Evolutionary conservation across 2,888 invertebrate species (phyloP).

Genomic region (Sminthurinus aureus): DNA sequence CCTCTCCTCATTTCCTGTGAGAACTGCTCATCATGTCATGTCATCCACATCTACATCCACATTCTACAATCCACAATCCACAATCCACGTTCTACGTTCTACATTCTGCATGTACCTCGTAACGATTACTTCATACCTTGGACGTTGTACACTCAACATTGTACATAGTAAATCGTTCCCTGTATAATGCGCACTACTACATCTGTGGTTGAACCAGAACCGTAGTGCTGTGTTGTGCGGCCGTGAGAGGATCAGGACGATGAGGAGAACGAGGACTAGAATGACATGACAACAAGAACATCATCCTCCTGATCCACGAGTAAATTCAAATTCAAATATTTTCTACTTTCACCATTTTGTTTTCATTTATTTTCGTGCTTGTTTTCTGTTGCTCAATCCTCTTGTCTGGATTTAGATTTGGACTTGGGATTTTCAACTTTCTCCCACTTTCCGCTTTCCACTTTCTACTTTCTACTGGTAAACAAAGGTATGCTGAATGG

Average conservation of each 20-base stretch:
- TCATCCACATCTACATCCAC: neutral
- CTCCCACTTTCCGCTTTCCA: neutral
- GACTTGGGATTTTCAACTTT: neutral
- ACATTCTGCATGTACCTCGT: neutral
- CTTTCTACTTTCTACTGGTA: neutral
- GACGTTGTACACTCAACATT: no score
- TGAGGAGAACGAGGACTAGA: neutral
- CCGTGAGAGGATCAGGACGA: neutral
- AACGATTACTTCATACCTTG: no score
- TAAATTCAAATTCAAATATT: neutral
- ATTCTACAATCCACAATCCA: neutral
- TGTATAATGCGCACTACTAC: no score
- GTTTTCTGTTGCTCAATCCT: neutral
- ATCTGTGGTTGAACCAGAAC: no score
- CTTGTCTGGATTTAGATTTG: neutral
- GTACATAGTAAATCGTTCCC: no score
- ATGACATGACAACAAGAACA: neutral
- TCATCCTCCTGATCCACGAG: neutral
- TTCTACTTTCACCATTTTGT: neutral
- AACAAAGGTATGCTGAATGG: neutral
- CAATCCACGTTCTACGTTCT: neutral
- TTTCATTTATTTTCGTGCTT: neutral
- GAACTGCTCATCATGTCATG: conserved; percentile 4
- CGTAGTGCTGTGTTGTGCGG: neutral
- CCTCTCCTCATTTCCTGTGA: conserved; percentile 9